Evolutionary conservation across 2,888 invertebrate species (phyloP).

Genomic region (Melanchra persicariae): DNA sequence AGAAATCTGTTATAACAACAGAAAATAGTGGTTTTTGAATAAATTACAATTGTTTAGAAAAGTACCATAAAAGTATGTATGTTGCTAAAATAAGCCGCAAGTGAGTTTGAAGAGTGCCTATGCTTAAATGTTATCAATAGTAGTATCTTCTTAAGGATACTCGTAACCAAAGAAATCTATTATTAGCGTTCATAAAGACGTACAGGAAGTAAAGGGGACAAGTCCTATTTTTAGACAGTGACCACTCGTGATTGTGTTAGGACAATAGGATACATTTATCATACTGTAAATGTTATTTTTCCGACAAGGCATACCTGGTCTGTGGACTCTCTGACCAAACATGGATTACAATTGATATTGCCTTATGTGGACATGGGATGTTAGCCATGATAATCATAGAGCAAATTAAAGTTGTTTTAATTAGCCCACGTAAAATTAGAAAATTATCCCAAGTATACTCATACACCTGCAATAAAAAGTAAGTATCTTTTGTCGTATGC

Average conservation of each 20-base stretch:
- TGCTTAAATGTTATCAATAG: conserved; percentile 3
- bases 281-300: conserved; percentile 22
- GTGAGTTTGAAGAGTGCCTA: background rate
- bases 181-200: conserved; percentile 9
- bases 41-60: background rate
- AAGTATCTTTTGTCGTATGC: too few relatives aligned
- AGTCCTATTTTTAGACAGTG: conserved; percentile 33
- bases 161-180: conserved; percentile 24
- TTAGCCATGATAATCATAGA: background rate
- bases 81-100: background rate
- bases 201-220: conserved; percentile 42
- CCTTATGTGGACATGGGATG: background rate
- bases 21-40: background rate
- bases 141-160: conserved; percentile 22
- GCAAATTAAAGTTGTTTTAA: background rate
- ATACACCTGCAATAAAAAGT: too few relatives aligned
- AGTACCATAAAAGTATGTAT: too few relatives aligned
- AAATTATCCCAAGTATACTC: too few relatives aligned
- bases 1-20: too few relatives aligned
- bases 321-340: conserved; percentile 7
- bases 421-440: too few relatives aligned
- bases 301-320: background rate
- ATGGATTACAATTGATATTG: conserved; percentile 3
- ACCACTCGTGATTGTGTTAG: background rate
- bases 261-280: conserved; percentile 18